Percentiles rank a stretch among this genome's conserved stretches.
These are phyloP conservation scores for Forbesichthys agassizii DNA, from an alignment of 2,113 vertebrate genomes.

Conservation along the genomic window DNA sequence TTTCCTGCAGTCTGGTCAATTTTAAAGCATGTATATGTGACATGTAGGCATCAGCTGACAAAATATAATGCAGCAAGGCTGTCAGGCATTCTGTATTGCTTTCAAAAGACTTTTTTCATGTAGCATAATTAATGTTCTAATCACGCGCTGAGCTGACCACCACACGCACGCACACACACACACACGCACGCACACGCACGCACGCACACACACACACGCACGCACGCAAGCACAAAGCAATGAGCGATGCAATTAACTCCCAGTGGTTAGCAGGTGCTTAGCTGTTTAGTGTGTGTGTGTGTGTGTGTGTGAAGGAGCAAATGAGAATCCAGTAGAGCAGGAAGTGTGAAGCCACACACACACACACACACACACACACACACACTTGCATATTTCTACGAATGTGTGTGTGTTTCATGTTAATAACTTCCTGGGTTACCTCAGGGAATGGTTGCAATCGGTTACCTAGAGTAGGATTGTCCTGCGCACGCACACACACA, in stretches of 20 bases:
- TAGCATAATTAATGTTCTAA: constrained; percentile 32
- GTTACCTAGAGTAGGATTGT: constrained; percentile 32
- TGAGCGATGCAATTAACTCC: constrained; percentile 69
- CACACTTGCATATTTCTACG: constrained; percentile 33
- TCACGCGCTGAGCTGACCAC: constrained; percentile 62
- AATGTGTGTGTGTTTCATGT: constrained; percentile 39
- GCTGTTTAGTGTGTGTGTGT: constrained; percentile 65
- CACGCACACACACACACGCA: constrained; percentile 28
- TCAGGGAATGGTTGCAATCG: constrained; percentile 17
- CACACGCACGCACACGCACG: constrained; percentile 55
- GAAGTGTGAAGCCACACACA: constrained; percentile 63
- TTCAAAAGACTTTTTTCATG: too few species aligned
- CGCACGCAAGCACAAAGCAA: constrained; percentile 31
- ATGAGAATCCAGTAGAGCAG: constrained; percentile 74
- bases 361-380: background rate
- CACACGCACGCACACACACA: constrained; percentile 48
- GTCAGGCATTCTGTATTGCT: too few species aligned
- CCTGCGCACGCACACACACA: constrained; percentile 31
- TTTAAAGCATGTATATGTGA: too few species aligned
- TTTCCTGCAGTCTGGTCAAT: too few species aligned
- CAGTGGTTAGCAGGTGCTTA: constrained; percentile 69
- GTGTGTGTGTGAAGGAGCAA: constrained; percentile 37
- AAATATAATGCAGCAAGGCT: too few species aligned
- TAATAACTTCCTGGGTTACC: constrained; percentile 48
- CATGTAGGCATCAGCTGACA: too few species aligned